Conservation (phyloP, 2,888 invertebrate genomes). For the Sturmia bella region DNA sequence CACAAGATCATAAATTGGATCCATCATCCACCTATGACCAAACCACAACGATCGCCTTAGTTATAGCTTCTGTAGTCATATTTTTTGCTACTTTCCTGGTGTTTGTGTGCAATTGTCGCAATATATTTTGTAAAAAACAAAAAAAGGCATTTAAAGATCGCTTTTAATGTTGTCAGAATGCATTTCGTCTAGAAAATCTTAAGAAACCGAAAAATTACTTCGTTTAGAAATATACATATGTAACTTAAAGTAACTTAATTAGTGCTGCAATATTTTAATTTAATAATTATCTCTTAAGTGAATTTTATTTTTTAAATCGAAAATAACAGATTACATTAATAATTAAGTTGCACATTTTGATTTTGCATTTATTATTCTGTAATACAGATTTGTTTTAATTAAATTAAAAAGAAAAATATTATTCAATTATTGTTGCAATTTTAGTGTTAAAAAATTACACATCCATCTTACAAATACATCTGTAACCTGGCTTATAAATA, state of each 20-base stretch:
- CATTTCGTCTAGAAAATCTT: neutral
- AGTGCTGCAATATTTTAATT: slow-evolving; percentile 67
- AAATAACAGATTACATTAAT: slow-evolving; percentile 19
- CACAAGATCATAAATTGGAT: slow-evolving; percentile 83
- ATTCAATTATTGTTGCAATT: slow-evolving; percentile 65
- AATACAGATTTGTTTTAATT: slow-evolving; percentile 40
- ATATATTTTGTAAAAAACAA: slow-evolving; percentile 75
- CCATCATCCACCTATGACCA: slow-evolving; percentile 83
- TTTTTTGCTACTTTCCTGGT: slow-evolving; percentile 85
- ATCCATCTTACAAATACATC: slow-evolving; percentile 13
- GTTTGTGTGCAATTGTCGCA: slow-evolving; percentile 84
- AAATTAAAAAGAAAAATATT: slow-evolving; percentile 50
- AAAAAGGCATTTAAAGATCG: slow-evolving; percentile 65
- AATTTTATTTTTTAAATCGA: slow-evolving; percentile 19
- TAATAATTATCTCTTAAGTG: slow-evolving; percentile 33
- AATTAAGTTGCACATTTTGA: slow-evolving; percentile 65
- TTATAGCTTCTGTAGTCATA: slow-evolving; percentile 85
- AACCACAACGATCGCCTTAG: slow-evolving; percentile 84
- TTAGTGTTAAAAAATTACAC: slow-evolving; percentile 29
- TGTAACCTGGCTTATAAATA: too few species aligned
- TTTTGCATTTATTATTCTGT: slow-evolving; percentile 66
- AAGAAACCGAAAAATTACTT: slow-evolving; percentile 4
- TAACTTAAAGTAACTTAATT: slow-evolving; percentile 26
- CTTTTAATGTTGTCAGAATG: slow-evolving; percentile 21
- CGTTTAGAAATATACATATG: slow-evolving; percentile 6